Evolutionary conservation across 2,888 invertebrate species (phyloP).

Genomic region (Synergus umbraculus): DNA sequence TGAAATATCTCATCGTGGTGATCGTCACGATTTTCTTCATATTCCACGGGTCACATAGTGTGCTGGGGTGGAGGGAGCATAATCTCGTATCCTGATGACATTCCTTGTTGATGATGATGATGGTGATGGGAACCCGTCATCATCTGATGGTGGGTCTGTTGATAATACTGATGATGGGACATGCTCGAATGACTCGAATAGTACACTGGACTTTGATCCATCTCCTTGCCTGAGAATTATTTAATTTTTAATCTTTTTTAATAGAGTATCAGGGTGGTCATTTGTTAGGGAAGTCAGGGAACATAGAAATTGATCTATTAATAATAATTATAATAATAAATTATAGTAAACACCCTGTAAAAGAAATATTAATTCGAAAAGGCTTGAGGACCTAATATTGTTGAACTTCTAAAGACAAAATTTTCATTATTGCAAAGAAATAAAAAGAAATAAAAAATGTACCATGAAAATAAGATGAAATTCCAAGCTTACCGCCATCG

Average conservation of each 20-base stretch:
- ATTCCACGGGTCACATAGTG: constrained; percentile 73
- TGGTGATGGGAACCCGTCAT: constrained; percentile 67
- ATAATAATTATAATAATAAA: no score
- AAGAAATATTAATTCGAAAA: no score
- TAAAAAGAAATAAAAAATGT: constrained; percentile 24
- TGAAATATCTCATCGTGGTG: constrained; percentile 62
- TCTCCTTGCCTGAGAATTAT: constrained; percentile 69
- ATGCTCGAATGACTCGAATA: constrained; percentile 73
- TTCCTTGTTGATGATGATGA: constrained; percentile 66
- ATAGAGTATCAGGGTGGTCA: no score
- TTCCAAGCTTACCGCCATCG: constrained; percentile 65
- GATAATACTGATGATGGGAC: constrained; percentile 73
- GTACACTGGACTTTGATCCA: constrained; percentile 71
- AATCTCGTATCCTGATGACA: constrained; percentile 69
- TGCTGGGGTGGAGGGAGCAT: constrained; percentile 73
- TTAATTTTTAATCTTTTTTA: constrained; percentile 12
- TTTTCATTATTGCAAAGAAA: not conserved
- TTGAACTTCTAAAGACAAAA: no score
- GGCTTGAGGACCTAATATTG: no score
- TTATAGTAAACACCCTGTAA: no score
- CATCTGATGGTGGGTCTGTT: constrained; percentile 72
- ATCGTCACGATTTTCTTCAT: constrained; percentile 55
- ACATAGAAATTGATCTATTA: no score
- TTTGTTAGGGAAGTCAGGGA: no score
- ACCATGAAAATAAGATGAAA: not conserved